Evolutionary conservation across 2,797 vertebrate species (phyloP).

Genomic region (Lophotriccus pileatus): DNA sequence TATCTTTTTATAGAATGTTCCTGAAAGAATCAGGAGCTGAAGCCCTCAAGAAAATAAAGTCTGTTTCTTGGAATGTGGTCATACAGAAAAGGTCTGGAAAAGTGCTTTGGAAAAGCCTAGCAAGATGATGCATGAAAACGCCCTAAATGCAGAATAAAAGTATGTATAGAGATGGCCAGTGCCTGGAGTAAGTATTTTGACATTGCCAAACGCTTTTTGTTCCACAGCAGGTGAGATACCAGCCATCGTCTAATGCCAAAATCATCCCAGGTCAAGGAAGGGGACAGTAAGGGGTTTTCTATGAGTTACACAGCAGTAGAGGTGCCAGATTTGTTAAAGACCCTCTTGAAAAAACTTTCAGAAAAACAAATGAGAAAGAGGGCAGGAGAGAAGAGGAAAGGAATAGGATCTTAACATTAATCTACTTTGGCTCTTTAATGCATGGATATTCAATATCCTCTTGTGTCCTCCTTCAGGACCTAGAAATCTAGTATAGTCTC

Average conservation of each 20-base stretch:
- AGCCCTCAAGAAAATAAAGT: neutral
- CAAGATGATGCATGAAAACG: neutral
- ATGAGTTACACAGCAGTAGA: neutral
- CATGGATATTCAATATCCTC: neutral
- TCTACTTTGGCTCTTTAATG: neutral
- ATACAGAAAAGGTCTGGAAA: neutral
- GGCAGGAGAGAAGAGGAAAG: neutral
- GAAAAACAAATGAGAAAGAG: neutral
- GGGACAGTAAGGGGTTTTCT: rapidly evolving
- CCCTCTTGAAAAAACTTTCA: neutral
- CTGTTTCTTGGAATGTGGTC: neutral
- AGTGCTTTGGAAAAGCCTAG: neutral
- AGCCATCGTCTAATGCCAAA: neutral
- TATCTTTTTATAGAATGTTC: neutral
- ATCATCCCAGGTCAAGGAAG: neutral
- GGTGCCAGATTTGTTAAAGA: neutral
- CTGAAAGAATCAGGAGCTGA: neutral
- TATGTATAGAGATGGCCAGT: neutral
- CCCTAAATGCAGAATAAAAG: neutral
- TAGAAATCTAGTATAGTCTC: neutral
- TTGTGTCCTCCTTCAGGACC: neutral
- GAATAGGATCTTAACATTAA: neutral
- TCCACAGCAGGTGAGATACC: neutral
- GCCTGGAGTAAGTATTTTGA: neutral
- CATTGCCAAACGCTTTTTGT: neutral